Evolutionary conservation across 1,140 invertebrate species (phyloP).

Genomic region (Uloborus diversus): DNA sequence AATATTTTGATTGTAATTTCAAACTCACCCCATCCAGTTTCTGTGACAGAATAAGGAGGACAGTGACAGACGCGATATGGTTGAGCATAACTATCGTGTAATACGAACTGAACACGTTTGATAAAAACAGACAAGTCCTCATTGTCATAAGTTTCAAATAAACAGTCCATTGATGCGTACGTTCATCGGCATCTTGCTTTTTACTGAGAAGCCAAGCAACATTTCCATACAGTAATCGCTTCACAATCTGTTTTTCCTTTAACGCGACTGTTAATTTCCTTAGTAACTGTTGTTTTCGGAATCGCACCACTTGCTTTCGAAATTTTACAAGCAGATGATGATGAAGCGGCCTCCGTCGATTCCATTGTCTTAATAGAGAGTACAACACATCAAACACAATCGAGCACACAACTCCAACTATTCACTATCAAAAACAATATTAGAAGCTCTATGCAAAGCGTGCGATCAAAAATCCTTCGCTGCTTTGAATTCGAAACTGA

Average conservation of each 20-base stretch:
- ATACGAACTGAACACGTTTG: constrained; percentile 96
- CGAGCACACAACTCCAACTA: too few species aligned
- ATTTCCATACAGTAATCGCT: constrained; percentile 97
- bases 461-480: too few species aligned
- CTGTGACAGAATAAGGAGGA: constrained; percentile 96
- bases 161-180: constrained; percentile 99
- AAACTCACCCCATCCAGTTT: constrained; percentile 99
- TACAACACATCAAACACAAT: too few species aligned
- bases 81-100: constrained; percentile 97
- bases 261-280: neutral
- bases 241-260: constrained; percentile 90
- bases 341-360: too few species aligned
- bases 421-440: too few species aligned
- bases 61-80: constrained; percentile 75
- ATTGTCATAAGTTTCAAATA: constrained; percentile 89
- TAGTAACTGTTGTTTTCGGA: too few species aligned
- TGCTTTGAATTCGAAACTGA: too few species aligned
- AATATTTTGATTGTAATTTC: constrained; percentile 98
- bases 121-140: constrained; percentile 92
- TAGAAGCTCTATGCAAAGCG: too few species aligned
- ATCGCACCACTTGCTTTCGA: too few species aligned
- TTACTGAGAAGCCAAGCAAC: constrained; percentile 89
- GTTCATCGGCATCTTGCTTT: constrained; percentile 96
- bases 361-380: too few species aligned
- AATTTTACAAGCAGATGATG: too few species aligned